Percentiles rank a stretch among this genome's conserved stretches.
Evolutionary conservation across 2,113 vertebrate species (phyloP).

Genomic region (Toxotes chatareus): DNA sequence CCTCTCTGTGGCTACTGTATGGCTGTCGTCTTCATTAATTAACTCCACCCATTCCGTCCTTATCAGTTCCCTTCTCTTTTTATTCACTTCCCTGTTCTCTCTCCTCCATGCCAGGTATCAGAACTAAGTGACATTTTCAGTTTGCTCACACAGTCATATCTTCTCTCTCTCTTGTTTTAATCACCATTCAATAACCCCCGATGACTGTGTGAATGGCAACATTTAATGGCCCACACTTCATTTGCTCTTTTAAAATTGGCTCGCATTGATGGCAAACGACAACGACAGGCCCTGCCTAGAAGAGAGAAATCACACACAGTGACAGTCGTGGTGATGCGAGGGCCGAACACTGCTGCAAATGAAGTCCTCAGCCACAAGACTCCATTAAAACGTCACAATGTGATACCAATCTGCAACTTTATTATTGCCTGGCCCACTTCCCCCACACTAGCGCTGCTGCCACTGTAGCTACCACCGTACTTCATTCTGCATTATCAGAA

Average conservation of each 20-base stretch:
- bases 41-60: slow-evolving; percentile 56
- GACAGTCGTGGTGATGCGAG: slow-evolving; percentile 70
- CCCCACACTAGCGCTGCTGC: slow-evolving; percentile 32
- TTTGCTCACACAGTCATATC: slow-evolving; percentile 68
- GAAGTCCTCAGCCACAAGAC: slow-evolving; percentile 82
- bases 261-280: slow-evolving; percentile 76
- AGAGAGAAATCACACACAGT: slow-evolving; percentile 79
- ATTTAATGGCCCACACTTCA: slow-evolving; percentile 80
- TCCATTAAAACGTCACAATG: slow-evolving; percentile 79
- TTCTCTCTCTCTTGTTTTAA: slow-evolving; percentile 77
- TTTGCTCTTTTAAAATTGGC: slow-evolving; percentile 84
- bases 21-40: slow-evolving; percentile 55
- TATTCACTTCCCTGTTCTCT: slow-evolving; percentile 40
- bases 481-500: slow-evolving; percentile 83
- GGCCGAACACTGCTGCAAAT: slow-evolving; percentile 72
- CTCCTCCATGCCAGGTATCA: slow-evolving; percentile 41
- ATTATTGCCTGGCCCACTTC: slow-evolving; percentile 71
- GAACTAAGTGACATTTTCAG: slow-evolving; percentile 42
- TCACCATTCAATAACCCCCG: slow-evolving; percentile 73
- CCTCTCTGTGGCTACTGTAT: slow-evolving; percentile 43
- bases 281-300: slow-evolving; percentile 55
- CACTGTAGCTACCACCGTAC: slow-evolving; percentile 52
- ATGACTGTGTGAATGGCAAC: slow-evolving; percentile 67
- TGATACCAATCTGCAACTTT: slow-evolving; percentile 87
- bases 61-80: slow-evolving; percentile 59